Base-by-base conservation (phyloP, 2,888 invertebrate species). In the Lepidochrysops patricia region DNA sequence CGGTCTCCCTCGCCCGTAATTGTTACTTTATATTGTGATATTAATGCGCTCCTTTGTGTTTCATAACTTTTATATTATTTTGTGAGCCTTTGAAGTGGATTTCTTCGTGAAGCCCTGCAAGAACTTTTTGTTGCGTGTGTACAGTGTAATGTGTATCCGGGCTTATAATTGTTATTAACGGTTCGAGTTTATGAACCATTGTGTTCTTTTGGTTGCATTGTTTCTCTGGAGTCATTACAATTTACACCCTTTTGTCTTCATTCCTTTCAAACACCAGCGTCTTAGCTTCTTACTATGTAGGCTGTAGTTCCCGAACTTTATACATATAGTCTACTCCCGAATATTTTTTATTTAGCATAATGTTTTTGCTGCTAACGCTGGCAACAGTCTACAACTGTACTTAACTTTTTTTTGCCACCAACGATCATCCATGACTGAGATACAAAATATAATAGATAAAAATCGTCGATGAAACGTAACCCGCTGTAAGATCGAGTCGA, bases 1-100 rank as follows among this genome's bases (percentile, higher is more conserved):
- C 58, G 61, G 62, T 58, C 59, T 61, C 32, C 19, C 37, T 32
- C 57, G 43, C 15, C 25, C 35, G 50, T 58, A 63, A 63, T 59
- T 57, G 52, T 52, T 52, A 52, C 52, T 15, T 50, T 26, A 37
- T 58, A 61, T 57, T 57, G 57, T 49, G 49, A 54, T 50, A 59
- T 60, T 61, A 35, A 61, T 57, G 15, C 50, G 6, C 29, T 26
- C 57, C 13, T 19, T 32, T 23, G 49, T 34, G 56, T 61, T 57
- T 23, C 13, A 52, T 27, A 27, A 50, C 50, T 50, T 50, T 50
- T 50, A 52, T 57, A 35, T 25, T 57, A n/a, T 34, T 57, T 43
- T 43, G 19, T 43, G 7, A 19, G 9, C 43, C 43, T 43, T 43
- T 43, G 19, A 23, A 43, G 43, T 43, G 19, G 43, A 43, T 23